Evolutionary conservation across 2,113 vertebrate species (phyloP), one percentile per base, ranked within the genome.

Genomic region (Dermatemys mawii): DNA sequence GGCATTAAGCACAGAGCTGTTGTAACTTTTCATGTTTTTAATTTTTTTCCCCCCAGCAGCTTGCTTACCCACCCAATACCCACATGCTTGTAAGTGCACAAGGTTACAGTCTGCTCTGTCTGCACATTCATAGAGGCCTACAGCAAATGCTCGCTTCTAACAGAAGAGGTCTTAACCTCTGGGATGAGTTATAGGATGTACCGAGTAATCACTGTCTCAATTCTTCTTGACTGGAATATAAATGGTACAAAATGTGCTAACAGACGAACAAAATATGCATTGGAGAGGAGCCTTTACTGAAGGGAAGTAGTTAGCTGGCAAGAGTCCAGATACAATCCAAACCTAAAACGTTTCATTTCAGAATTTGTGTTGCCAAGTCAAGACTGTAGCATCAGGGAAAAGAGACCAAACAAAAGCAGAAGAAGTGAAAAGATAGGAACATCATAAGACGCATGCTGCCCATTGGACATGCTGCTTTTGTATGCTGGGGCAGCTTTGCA

Each of bases 21-120:
- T 95, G 83, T 87, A 83, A 6, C 13, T 95, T 84, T 94, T 93
- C 79, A 78, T 90, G 84, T 76, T 53, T 16, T 48, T 55, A 93
- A 5, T 85, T 80, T 49, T 22, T 13, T 14, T 14, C 13, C 41
- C 41, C 55, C 87, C 90, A 76, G 26, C 70, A 87, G 55, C 79
- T 53, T 49, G 22, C 84, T 92, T 86, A 82, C 90, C 78, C 63
- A 82, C 90, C 78, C 63, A 93, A 88, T 0, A 0, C 35, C 35
- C 21, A 79, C 14, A 49, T 51, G 32, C 49, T 50, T 50, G 44
- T 3, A 17, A 2, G 2, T 8, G 10, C 21, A 24, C 82, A 55
- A 70, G 0, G 1, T 82, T 12, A 79, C 54, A 41, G 1, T 4
- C 14, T 53, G n/a, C 50, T 89, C 90, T 14, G 21, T 41, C 26